Conservation (phyloP, 1,140 invertebrate species). For the Drosophila pallidifrons region DNA sequence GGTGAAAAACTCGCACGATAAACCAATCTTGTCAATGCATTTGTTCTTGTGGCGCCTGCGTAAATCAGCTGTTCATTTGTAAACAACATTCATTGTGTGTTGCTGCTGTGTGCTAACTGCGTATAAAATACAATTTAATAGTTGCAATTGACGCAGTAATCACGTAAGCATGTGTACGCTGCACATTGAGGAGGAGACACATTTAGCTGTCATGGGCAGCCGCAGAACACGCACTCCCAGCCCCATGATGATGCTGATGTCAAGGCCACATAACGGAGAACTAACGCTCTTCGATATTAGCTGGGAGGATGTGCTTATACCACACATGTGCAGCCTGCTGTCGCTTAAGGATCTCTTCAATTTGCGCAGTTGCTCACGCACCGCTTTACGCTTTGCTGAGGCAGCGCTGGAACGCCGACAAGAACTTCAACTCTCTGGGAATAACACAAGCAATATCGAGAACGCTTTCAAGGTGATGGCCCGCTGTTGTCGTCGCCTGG, state of each 20-base stretch:
- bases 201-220: slow-evolving; percentile 61
- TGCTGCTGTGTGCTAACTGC: slow-evolving; percentile 24
- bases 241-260: slow-evolving; percentile 28
- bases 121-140: slow-evolving; percentile 29
- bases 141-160: slow-evolving; percentile 18
- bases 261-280: slow-evolving; percentile 7
- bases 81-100: slow-evolving; percentile 35
- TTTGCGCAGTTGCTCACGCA: slow-evolving; percentile 86
- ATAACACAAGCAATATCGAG: slow-evolving; percentile 65
- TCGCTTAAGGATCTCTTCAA: slow-evolving; percentile 86
- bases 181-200: slow-evolving; percentile 66
- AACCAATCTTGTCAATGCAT: slow-evolving; percentile 20
- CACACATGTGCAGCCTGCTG: slow-evolving; percentile 85
- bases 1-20: neutral
- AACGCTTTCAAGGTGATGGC: slow-evolving; percentile 85
- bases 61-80: slow-evolving; percentile 51
- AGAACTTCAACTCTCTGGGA: slow-evolving; percentile 71
- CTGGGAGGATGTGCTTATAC: slow-evolving; percentile 87
- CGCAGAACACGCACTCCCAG: slow-evolving; percentile 20
- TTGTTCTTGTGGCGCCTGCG: slow-evolving; percentile 22
- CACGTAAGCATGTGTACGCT: slow-evolving; percentile 71
- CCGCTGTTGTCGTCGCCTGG: slow-evolving; percentile 85
- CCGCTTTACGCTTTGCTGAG: slow-evolving; percentile 63
- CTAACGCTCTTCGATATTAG: slow-evolving; percentile 86
- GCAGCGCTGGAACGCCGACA: slow-evolving; percentile 54